A percentile compares a stretch with the other conserved stretches of the same genome.
Evolutionary conservation across 2,113 vertebrate genomes (phyloP).

Genomic region (Callipepla squamata): DNA sequence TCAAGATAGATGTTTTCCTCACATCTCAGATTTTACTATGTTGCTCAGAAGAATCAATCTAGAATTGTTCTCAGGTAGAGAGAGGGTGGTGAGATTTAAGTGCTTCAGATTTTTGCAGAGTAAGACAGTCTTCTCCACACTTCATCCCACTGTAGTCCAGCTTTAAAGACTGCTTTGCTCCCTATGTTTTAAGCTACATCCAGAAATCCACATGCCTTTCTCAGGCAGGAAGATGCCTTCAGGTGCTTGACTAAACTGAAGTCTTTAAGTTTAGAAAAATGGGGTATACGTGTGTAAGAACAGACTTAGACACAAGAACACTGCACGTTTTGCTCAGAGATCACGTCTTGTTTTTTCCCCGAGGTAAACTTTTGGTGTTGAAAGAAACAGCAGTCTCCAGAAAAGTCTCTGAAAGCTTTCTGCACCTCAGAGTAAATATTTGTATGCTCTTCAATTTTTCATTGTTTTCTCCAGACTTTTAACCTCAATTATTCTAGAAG

Average conservation of each 20-base stretch:
- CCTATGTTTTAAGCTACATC: background rate
- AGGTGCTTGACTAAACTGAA: background rate
- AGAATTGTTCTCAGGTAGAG: background rate
- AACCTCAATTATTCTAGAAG: background rate
- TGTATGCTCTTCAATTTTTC: background rate
- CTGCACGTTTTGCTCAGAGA: background rate
- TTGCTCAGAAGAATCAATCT: background rate
- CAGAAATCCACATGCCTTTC: background rate
- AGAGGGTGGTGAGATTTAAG: background rate
- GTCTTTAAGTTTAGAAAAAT: background rate
- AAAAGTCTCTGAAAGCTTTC: background rate
- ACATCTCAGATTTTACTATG: too few species aligned
- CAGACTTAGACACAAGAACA: background rate
- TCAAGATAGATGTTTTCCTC: background rate
- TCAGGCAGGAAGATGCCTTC: background rate
- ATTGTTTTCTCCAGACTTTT: background rate
- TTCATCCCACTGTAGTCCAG: background rate
- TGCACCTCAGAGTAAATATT: background rate
- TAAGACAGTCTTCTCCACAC: background rate
- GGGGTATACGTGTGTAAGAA: fast-evolving
- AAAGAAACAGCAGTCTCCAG: background rate
- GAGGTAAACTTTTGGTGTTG: background rate
- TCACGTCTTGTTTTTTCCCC: background rate
- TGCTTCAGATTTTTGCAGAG: background rate
- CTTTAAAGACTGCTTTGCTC: background rate